A percentile compares a stretch with the other conserved stretches of the same genome.
phyloP scores from a whole-genome alignment of 2,797 vertebrate species.

The Aeoliscus strigatus region DNA sequence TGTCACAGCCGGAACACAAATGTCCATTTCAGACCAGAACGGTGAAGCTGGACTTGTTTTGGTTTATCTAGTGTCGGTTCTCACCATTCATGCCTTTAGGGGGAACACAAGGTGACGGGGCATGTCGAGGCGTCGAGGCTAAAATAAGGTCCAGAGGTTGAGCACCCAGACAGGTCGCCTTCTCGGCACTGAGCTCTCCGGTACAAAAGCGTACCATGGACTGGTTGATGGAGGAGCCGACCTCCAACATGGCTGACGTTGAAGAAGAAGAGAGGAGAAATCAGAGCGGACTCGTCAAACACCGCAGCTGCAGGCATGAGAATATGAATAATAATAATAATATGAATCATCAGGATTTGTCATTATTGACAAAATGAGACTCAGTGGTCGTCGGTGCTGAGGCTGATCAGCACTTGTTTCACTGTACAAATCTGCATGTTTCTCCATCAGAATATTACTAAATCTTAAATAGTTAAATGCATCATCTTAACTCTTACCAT shows the following conservation, averaged over 20 bases:
- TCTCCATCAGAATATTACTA: neutral
- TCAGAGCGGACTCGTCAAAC: neutral
- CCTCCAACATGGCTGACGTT: slow-evolving; percentile 78
- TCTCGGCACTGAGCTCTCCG: slow-evolving; percentile 70
- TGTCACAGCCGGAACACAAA: too few relatives aligned
- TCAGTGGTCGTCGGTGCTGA: neutral
- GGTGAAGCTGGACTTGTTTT: too few relatives aligned
- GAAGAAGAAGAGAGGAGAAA: slow-evolving; percentile 5
- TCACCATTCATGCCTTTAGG: slow-evolving; percentile 84
- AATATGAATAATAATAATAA: neutral
- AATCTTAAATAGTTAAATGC: too few relatives aligned
- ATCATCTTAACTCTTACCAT: slow-evolving; percentile 70
- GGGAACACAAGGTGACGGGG: slow-evolving; percentile 55
- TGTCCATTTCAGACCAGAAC: too few relatives aligned
- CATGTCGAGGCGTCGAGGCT: slow-evolving; percentile 58
- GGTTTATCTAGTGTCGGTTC: slow-evolving; percentile 2
- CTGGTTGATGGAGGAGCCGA: slow-evolving; percentile 75
- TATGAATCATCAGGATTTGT: too few relatives aligned
- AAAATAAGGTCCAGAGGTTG: slow-evolving; percentile 79
- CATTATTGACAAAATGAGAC: too few relatives aligned
- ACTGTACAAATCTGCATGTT: too few relatives aligned
- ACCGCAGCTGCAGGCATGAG: too few relatives aligned
- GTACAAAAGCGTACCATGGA: slow-evolving; percentile 81
- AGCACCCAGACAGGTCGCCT: slow-evolving; percentile 59
- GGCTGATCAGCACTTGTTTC: neutral